Evolutionary conservation across 2,113 vertebrate genomes (phyloP).

Genomic region (Ptilonorhynchus violaceus): DNA sequence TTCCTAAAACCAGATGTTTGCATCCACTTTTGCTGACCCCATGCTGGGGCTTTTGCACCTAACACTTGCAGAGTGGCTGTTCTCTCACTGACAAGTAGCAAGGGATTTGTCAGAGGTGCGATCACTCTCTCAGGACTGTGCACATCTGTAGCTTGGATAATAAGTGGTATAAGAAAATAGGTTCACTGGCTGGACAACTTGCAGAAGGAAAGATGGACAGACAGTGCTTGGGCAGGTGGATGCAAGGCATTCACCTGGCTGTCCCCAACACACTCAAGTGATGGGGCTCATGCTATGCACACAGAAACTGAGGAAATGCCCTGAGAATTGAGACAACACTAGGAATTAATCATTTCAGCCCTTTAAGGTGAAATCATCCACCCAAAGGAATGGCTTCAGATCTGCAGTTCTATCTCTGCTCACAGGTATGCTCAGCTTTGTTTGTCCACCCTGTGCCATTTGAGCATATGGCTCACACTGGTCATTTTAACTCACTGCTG

Average conservation of each 20-base stretch:
- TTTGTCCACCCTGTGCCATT: not conserved
- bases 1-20: not conserved
- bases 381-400: not conserved
- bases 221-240: not conserved
- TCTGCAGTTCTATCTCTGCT: not conserved
- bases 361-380: not conserved
- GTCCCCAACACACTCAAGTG: not conserved
- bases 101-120: not conserved
- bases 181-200: not conserved
- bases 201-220: not conserved
- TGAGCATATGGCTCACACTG: fast-evolving
- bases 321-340: not conserved
- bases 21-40: not conserved
- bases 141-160: not conserved
- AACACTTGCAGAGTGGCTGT: not conserved
- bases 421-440: not conserved
- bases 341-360: not conserved
- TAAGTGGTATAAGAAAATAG: not conserved
- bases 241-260: not conserved
- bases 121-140: fast-evolving
- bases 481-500: not conserved
- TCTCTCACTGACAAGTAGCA: fast-evolving
- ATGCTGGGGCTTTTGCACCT: not conserved
- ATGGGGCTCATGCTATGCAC: not conserved
- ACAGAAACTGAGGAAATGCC: not conserved